Base-by-base conservation (phyloP, 1,140 invertebrate species). In the Mercenaria mercenaria region DNA sequence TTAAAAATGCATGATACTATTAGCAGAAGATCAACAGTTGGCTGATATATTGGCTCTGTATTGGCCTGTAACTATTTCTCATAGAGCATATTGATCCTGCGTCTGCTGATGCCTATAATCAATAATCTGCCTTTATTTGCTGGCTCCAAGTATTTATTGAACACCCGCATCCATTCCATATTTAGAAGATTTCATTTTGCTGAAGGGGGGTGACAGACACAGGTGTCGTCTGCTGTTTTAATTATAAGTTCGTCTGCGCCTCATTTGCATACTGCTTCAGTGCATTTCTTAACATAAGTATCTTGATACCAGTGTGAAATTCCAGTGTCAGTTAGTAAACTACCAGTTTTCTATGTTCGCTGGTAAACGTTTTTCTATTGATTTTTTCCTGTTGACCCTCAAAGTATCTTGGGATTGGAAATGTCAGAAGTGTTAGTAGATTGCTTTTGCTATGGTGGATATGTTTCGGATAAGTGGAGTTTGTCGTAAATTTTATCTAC, bases 381-480 rank as follows among this genome's bases (percentile, higher is more conserved):
- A 79, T 79, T 52, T 37, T n/a, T 37, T 18, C 76, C 76, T 79
- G 76, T 37, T 72, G 76, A 37, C 43, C 76, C 76, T 56, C 4
- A 32, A 50, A 34, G 1, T 56, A 56, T 79, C 13, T 6, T 34
- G 8, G 47, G 18, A 56, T 50, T 56, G 76, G 47, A 15, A 79
- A 79, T 79, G 50, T 79, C 76, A 79, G 76, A 79, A 50, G 20
- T 56, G n/a, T 34, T 59, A 34, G 76, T 56, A 18, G 50, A 79
- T 79, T 77, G 41, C 34, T 77, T 77, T 50, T 79, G 56, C 34
- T 10, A 80, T 52, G 61, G 64, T 69, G 56, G 59, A 80, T 80
- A 80, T 61, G 32, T 34, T 29, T 56, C 56, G 47, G 76, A 79
- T 56, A 79, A 79, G 47, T 56, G 76, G 76, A 52, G 29, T 79